A percentile compares a stretch with the other conserved stretches of the same genome.
These are phyloP conservation scores for Hyaena hyaena DNA, from an alignment of 2,113 vertebrate genomes.

Conservation along the genomic window DNA sequence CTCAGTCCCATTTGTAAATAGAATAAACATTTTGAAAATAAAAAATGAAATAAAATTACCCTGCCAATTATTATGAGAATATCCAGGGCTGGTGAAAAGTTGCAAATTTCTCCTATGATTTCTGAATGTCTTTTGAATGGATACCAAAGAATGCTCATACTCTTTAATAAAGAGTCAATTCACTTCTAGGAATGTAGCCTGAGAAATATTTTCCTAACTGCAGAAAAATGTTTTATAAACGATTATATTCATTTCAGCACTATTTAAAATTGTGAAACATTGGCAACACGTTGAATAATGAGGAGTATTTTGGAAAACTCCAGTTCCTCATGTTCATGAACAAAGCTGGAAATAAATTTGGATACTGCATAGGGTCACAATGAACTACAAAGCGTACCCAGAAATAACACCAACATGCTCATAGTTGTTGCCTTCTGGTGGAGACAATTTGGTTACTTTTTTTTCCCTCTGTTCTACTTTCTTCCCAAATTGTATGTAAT, in stretches of 20 bases:
- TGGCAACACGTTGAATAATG: slow-evolving; percentile 11
- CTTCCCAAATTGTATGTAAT: slow-evolving; percentile 13
- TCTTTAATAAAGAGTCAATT: neutral
- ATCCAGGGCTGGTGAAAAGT: slow-evolving; percentile 2
- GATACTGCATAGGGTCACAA: neutral
- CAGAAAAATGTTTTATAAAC: slow-evolving; percentile 21
- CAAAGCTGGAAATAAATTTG: slow-evolving; percentile 8
- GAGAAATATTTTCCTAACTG: slow-evolving; percentile 20
- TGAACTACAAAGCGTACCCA: neutral
- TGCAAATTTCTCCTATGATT: neutral
- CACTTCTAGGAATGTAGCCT: slow-evolving; percentile 30
- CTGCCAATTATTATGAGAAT: neutral
- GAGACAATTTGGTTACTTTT: neutral
- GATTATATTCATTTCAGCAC: slow-evolving; percentile 58
- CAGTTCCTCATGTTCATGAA: neutral
- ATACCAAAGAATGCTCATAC: neutral
- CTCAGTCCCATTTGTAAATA: neutral
- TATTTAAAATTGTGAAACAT: slow-evolving; percentile 53
- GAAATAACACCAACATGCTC: neutral
- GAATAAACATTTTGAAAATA: slow-evolving; percentile 25
- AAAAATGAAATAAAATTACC: slow-evolving; percentile 22
- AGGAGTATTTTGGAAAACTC: slow-evolving; percentile 42
- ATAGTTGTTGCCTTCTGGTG: neutral
- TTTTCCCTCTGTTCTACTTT: neutral
- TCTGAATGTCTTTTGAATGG: neutral